Conservation (phyloP, 1,140 invertebrate genomes). For the Lepidurus couesii region DNA sequence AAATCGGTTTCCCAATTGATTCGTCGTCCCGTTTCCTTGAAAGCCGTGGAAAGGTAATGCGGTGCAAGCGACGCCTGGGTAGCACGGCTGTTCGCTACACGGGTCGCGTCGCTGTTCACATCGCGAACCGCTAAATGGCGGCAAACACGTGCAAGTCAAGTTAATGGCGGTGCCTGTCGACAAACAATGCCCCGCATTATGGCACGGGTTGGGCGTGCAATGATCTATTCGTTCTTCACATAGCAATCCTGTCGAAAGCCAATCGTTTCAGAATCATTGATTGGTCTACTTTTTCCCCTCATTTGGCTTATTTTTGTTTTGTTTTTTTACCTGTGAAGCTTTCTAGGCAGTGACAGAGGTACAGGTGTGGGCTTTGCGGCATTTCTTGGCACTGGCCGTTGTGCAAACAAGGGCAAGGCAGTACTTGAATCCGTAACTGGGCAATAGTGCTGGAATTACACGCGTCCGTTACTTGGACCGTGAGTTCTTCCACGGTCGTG, state of each 20-base stretch:
- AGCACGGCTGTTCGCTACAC: conserved; percentile 24
- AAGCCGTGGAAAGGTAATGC: conserved; percentile 23
- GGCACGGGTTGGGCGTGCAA: conserved; percentile 35
- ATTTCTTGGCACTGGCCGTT: conserved; percentile 30
- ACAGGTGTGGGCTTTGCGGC: neutral
- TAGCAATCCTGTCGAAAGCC: neutral
- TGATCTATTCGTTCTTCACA: conserved; percentile 30
- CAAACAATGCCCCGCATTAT: conserved; percentile 16
- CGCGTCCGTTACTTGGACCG: conserved; percentile 27
- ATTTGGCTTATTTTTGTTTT: no score
- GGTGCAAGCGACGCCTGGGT: neutral
- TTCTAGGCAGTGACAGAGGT: conserved; percentile 18
- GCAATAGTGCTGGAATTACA: conserved; percentile 30
- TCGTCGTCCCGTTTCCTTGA: neutral
- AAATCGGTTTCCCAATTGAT: conserved; percentile 14
- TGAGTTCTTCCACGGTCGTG: conserved; percentile 28
- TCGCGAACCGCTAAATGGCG: conserved; percentile 24
- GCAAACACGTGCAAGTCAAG: conserved; percentile 4
- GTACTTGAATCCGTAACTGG: conserved; percentile 30
- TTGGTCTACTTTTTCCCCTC: no score
- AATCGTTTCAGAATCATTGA: neutral
- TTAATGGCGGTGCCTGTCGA: neutral
- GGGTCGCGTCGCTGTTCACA: conserved; percentile 11
- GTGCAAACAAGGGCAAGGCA: conserved; percentile 34
- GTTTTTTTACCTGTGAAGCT: conserved; percentile 13